These are phyloP conservation scores for Nomada fabriciana DNA, from an alignment of 2,888 invertebrate species.

Conservation along the genomic window DNA sequence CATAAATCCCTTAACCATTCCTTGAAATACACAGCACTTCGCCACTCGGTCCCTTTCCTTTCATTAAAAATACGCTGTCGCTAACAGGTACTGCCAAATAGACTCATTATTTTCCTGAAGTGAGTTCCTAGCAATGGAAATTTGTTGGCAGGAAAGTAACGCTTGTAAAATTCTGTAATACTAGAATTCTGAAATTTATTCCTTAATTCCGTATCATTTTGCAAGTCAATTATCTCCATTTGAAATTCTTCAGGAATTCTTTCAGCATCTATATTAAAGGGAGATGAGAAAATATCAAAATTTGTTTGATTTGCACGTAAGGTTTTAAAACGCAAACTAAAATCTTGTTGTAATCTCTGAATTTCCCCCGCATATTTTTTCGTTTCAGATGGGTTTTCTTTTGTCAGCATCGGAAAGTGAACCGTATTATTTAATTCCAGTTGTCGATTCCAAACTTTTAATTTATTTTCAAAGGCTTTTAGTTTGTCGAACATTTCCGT, in stretches of 20 bases:
- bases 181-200: not conserved
- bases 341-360: too few relatives aligned
- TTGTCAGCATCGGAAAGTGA: too few relatives aligned
- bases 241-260: not conserved
- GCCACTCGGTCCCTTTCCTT: too few relatives aligned
- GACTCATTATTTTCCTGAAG: not conserved
- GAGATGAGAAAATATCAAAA: too few relatives aligned
- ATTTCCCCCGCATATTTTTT: too few relatives aligned
- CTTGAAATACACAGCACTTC: too few relatives aligned
- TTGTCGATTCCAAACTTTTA: not conserved
- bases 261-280: not conserved
- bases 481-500: not conserved
- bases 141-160: not conserved
- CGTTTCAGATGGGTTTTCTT: too few relatives aligned
- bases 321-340: too few relatives aligned
- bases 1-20: too few relatives aligned
- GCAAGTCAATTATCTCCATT: not conserved
- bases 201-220: not conserved
- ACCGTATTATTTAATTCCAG: too few relatives aligned
- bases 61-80: too few relatives aligned
- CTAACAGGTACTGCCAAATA: not conserved
- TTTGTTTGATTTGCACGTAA: too few relatives aligned
- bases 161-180: not conserved
- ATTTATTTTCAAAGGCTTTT: not conserved
- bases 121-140: not conserved